Evolutionary conservation across 1,140 invertebrate species (phyloP).

Genomic region (Bombus impatiens): DNA sequence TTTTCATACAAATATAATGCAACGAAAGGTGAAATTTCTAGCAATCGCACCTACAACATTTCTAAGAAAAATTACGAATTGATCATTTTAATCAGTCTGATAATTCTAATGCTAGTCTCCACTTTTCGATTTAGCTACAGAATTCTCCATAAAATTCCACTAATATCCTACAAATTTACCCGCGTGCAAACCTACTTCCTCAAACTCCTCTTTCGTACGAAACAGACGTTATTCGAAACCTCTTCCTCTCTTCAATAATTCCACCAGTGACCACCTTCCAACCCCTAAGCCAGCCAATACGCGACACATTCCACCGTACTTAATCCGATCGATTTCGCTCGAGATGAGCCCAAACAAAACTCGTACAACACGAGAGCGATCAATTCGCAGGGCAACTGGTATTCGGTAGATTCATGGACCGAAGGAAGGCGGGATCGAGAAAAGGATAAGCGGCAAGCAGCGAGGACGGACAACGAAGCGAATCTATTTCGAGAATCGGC

Average conservation of each 20-base stretch:
- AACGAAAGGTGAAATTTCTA: no score
- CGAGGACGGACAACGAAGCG: conserved; percentile 51
- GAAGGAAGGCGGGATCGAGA: conserved; percentile 26
- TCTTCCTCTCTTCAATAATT: background rate
- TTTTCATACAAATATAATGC: background rate
- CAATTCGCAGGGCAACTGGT: conserved; percentile 8
- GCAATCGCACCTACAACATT: background rate
- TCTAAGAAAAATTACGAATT: background rate
- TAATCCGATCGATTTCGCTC: background rate
- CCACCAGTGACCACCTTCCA: background rate
- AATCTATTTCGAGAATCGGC: conserved; percentile 67
- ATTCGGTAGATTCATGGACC: conserved; percentile 8
- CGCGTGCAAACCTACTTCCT: no score
- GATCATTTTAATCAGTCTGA: no score
- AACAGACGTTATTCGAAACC: background rate
- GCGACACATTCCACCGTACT: no score
- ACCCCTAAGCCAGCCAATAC: no score
- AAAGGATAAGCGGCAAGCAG: conserved; percentile 19
- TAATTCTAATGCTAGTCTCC: no score
- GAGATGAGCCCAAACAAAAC: background rate
- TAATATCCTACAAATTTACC: no score
- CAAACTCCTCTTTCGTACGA: background rate
- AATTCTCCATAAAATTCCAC: background rate
- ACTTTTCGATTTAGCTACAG: background rate
- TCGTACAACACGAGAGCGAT: background rate